These are phyloP conservation scores for Hetaerina titia DNA, from an alignment of 2,888 invertebrate species.

Conservation along the genomic window DNA sequence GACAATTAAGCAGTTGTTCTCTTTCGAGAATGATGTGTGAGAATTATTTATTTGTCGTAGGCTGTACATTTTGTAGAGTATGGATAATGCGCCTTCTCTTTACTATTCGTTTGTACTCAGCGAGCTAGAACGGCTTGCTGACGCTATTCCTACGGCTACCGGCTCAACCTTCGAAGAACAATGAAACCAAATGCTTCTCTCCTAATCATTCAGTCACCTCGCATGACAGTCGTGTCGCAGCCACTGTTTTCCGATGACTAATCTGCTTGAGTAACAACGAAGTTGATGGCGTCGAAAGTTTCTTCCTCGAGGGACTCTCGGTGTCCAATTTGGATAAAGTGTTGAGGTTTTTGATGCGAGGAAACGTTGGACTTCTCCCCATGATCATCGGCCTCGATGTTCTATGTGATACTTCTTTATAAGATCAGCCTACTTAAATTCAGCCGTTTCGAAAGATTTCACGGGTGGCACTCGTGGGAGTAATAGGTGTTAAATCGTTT, in stretches of 20 bases:
- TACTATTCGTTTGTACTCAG: not conserved
- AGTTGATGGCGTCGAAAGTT: not conserved
- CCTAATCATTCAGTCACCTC: constrained; percentile 1
- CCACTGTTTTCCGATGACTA: not conserved
- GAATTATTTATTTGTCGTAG: not conserved
- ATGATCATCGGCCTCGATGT: not conserved
- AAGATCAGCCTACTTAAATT: too few relatives aligned
- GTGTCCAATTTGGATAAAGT: not conserved
- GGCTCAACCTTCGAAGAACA: not conserved
- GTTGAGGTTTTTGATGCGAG: not conserved
- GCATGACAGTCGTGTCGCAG: not conserved
- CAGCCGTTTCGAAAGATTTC: too few relatives aligned
- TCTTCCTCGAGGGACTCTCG: not conserved
- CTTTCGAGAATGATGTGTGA: not conserved
- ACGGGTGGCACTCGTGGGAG: not conserved
- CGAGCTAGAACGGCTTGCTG: not conserved
- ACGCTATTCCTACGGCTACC: not conserved
- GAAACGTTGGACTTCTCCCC: not conserved
- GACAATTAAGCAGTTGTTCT: not conserved
- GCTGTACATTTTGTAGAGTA: not conserved
- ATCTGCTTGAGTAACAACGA: not conserved
- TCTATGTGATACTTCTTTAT: not conserved
- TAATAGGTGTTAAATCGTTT: not conserved
- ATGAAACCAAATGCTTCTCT: not conserved
- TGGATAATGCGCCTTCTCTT: not conserved